Evolutionary conservation across 2,888 invertebrate species (phyloP), one percentile per base, ranked within the genome.

Genomic region (Trachelus iudaicus): DNA sequence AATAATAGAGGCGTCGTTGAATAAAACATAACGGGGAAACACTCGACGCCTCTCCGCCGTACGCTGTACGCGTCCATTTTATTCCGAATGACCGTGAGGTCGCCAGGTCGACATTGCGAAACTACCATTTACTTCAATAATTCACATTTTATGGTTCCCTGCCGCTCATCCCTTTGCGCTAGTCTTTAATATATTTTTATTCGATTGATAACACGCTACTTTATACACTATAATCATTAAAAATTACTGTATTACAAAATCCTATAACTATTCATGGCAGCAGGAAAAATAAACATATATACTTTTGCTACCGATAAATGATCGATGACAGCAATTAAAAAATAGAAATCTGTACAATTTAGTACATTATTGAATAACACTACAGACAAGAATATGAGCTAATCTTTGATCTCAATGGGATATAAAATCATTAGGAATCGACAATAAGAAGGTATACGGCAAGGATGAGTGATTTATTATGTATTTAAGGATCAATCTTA

Each of bases 21-120:
- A 75, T 77, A 75, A 77, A 77, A 77, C 77, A 75, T 77, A 31
- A 71, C 74, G 69, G 77, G 34, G 75, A 77, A 77, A 71, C 31
- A 71, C 71, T 71, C 71, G 71, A 71, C 71, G 31, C 31, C 31
- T 34, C 71, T 71, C 33, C 71, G 71, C 11, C 31, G 31, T 71
- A 23, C 40, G 40, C 15, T 15, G 40, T 40, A 40, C 56, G 56
- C 56, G 56, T 56, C 56, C 23, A 56, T 56, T 56, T 56, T 23
- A 56, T 56, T 23, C 56, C 9, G 56, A 56, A 56, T 56, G 56
- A 56, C 23, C 56, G 9, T 23, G 23, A 56, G 56, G 56, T 56
- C 56, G 23, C 23, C 56, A 23, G 56, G 9, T 56, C 56, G 15
- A 23, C 56, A 56, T 56, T 56, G 15, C 56, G 56, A 56, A 56